Conservation (phyloP, 2,113 vertebrate species). For the Solea senegalensis region DNA sequence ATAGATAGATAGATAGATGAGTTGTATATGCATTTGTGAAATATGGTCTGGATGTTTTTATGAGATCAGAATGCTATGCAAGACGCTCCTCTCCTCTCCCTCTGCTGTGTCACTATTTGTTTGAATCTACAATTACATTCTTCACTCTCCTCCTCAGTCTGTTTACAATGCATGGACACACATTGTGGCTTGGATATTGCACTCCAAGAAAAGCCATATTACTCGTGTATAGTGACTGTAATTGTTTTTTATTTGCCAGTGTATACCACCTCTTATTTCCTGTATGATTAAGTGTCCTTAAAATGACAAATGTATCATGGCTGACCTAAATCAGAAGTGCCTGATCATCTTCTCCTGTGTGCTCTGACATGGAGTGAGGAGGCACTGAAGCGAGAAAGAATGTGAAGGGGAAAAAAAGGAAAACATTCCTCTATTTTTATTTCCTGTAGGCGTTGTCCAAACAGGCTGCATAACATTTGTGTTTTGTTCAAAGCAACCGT, state of each 20-base stretch:
- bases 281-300: background rate
- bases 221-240: background rate
- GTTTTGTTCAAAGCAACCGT: background rate
- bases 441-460: constrained; percentile 7
- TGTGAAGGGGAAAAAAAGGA: constrained; percentile 3
- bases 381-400: background rate
- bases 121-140: constrained; percentile 28
- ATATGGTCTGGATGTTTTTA: background rate
- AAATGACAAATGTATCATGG: background rate
- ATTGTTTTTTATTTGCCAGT: background rate
- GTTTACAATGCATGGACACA: constrained; percentile 8
- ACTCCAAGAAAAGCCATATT: background rate
- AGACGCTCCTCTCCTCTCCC: constrained; percentile 5
- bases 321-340: background rate
- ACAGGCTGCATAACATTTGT: background rate
- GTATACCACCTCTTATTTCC: background rate
- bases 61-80: background rate
- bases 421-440: constrained; percentile 16
- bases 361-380: background rate
- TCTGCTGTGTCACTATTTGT: constrained; percentile 29
- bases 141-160: background rate
- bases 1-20: too few species aligned
- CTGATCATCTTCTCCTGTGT: background rate
- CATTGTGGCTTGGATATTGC: background rate
- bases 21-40: too few species aligned